Conservation (phyloP, 1,140 invertebrate species). For the Sweltsa coloradensis region DNA sequence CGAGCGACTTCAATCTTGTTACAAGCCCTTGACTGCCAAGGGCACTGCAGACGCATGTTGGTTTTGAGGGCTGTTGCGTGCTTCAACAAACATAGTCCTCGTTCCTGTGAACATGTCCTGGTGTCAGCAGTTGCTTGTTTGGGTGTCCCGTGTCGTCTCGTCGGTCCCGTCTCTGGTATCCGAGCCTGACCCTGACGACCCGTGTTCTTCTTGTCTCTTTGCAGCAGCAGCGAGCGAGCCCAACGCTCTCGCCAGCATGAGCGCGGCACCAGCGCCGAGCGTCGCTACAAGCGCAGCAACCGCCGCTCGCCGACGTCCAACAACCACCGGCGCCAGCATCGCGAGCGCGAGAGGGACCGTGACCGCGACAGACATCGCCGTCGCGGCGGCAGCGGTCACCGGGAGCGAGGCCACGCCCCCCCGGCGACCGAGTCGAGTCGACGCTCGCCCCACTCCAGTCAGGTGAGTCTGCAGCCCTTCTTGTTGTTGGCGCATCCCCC, state of each 20-base stretch:
- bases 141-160: too few relatives aligned
- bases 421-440: constrained; percentile 12
- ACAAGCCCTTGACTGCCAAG: too few relatives aligned
- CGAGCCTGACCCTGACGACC: too few relatives aligned
- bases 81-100: too few relatives aligned
- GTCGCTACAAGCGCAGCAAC: constrained; percentile 46
- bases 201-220: too few relatives aligned
- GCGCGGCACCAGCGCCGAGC: constrained; percentile 42
- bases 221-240: constrained; percentile 39
- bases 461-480: constrained; percentile 20
- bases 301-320: constrained; percentile 43
- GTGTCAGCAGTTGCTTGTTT: too few relatives aligned
- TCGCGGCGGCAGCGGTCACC: constrained; percentile 18
- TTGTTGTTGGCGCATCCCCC: neutral
- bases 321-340: constrained; percentile 27
- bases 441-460: constrained; percentile 18
- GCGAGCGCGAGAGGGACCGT: too few relatives aligned
- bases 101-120: too few relatives aligned
- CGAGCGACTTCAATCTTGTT: too few relatives aligned
- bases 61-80: too few relatives aligned
- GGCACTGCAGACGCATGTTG: too few relatives aligned
- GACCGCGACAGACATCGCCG: constrained; percentile 27
- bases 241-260: constrained; percentile 45
- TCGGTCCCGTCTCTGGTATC: too few relatives aligned
- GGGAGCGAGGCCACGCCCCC: constrained; percentile 9